Evolutionary conservation across 1,140 invertebrate species (phyloP), one percentile per base, ranked within the genome.

Genomic region (Ips typographus): DNA sequence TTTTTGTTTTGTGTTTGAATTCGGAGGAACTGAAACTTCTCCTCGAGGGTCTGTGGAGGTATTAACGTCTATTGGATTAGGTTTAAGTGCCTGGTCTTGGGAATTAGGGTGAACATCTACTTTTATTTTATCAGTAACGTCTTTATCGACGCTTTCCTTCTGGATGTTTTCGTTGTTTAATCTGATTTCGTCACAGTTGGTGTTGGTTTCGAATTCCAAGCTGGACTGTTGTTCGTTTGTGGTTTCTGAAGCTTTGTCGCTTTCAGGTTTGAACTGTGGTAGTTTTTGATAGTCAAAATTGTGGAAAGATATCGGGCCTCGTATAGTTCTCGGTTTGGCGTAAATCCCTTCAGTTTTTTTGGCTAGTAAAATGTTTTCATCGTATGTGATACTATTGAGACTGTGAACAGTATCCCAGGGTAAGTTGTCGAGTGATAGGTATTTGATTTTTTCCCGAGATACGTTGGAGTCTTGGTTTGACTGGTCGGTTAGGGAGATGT

Each of bases 401-500:
- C 68, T 39, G 42, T 73, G 61, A 3, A 38, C 47, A 39, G 67
- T 67, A 47, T 71, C 47, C 70, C 69, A 63, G 49, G 64, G 57
- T 40, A 72, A 7, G 58, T 73, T 74, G 51, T 74, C 72, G 55
- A 72, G 72, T 2, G 73, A 74, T 3, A 70, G 36, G 51, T 71
- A 72, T 62, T 68, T 72, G 22, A 22, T 22, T 22, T 22, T 22
- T 22, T 22, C 22, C 22, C 22, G 22, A 22, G 22, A 22, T n/a
- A 64, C 67, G 43, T 40, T 37, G 0, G 70, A 70, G 37, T 63
- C 40, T 4, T 58, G 53, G 8, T 78, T 81, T 56, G 79, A 64
- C 44, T 79, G 81, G 68, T 83, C 81, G 3, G 75, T 79, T 44
- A 81, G 75, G 7, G 83, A 83, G 3, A 73, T 64, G 42, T 72